Base-by-base conservation (phyloP, 2,888 invertebrate genomes). In the Eilema caniola region DNA sequence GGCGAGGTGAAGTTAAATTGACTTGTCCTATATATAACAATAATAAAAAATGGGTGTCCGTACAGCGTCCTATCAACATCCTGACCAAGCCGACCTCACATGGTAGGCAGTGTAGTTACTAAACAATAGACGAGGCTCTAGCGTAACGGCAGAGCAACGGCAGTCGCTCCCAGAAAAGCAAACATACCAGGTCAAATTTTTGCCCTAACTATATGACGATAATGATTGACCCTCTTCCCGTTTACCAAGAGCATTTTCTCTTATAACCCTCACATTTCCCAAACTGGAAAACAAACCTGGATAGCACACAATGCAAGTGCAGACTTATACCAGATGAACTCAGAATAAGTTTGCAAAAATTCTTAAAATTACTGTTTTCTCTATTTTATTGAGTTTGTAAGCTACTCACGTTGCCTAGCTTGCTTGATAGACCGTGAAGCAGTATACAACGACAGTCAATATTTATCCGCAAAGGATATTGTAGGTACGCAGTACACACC, bases 391-490 rank as follows among this genome's bases (percentile, higher is more conserved):
- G 31, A 12, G 28, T 47, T 28, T 31, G 7, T 28, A 64, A 53
- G 16, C 57, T 33, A 7, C 16, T 12, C 57, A 59, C 28, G 25
- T 11, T 31, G 10, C 37, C 7, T 37, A 53, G 53, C 67, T 62
- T 68, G 75, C 57, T 77, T n/a, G 61, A 7, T 60, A 25, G 41
- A 14, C 71, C 59, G 0, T 0, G 0, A 0, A 33, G 3, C 81
- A 57, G 78, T 87, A 71, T 79, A 82, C 24, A 33, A 76, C 80
- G 81, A 77, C 83, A 86, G 85, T 86, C 86, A 88, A 88, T 88
- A 88, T 89, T 88, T 89, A 89, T 88, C 73, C 78, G 67, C 76
- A 72, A 65, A 75, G 80, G 81, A 86, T 84, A 88, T 86, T 88
- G 86, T 83, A 77, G 81, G 78, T 78, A 74, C 67, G 64, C 66